Base-by-base conservation (phyloP, 1,140 invertebrate genomes). In the Drosophila arizonae region DNA sequence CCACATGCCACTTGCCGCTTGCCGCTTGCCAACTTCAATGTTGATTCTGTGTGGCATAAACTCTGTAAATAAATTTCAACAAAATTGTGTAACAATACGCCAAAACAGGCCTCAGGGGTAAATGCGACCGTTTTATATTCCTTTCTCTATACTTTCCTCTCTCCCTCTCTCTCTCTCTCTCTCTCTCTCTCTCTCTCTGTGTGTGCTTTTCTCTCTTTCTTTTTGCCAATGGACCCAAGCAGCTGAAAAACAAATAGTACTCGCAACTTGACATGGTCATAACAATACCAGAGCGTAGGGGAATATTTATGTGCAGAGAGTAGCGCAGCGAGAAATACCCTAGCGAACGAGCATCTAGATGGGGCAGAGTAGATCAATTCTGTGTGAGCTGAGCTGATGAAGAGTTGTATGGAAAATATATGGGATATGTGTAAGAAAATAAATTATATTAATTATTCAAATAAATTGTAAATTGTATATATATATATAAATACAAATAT, bases 61-160 rank as follows among this genome's bases (percentile, higher is more conserved):
- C 84, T 88, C 84, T 72, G 84, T 88, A 88, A 88, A 88, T 88
- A 88, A 84, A 88, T 88, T 88, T 81, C 85, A 88, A 88, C 84
- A 77, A 88, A 88, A 88, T 88, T 88, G 84, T 88, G 70, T 88
- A 88, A 88, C 84, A 88, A 88, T 84, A 88, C 77, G 76, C 71
- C 84, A 75, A 84, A 60, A 60, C 79, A 65, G 84, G 84, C 85
- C 84, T 88, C 85, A 55, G 82, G 84, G 84, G 85, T 67, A 61
- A 84, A 72, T 72, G 66, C 69, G 43, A 76, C 71, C 75, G 67
- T 81, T 81, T 69, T 46, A 9, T 46, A 46, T 46, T 46, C 43
- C 43, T 46, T 46, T 46, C 43, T 6, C 43, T 17, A 46, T 17
- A 39, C 36, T 39, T 39, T 39, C 36, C 28, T 30, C 6, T 6